Base-by-base conservation (phyloP, 2,113 vertebrate genomes). In the Bos indicus region DNA sequence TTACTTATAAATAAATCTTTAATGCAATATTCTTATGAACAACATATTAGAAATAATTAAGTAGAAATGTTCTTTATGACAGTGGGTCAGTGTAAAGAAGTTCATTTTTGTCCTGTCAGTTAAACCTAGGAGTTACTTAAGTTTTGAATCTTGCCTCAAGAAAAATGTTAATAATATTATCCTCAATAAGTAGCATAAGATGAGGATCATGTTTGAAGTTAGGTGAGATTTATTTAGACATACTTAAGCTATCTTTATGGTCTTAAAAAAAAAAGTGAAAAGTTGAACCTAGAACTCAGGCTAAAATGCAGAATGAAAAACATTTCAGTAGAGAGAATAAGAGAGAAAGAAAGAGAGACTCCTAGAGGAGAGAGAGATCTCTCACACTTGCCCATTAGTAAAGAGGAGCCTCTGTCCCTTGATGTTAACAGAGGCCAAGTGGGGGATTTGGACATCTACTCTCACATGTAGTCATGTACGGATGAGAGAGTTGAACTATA, bases 1-100 rank as follows among this genome's bases (percentile, higher is more conserved):
- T 57, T 78, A 91, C 40, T 88, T 85, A 74, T 25, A 71, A 7
- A 46, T 90, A 84, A 78, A 33, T 90, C 5, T 43, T 96, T 46
- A 46, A 71, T 71, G 2, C 7, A 54, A 71, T 5, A 59, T 51
- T 95, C 2, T 91, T 62, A 54, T 43, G 28, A 62, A 90, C 80
- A 81, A 67, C 5, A 19, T 25, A 57, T 23, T 88, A 77, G 30
- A 88, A 71, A 64, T 64, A 60, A 26, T 90, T 84, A 90, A 67
- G 9, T 5, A 85, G 19, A 77, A 25, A 52, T 51, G 12, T 64
- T 82, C 12, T 40, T 43, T 59, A 6, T n/a, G 21, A 26, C 1
- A 40, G 1, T 40, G 3, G 7, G 2, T 62, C 6, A 48, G 30
- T 26, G 2, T 90, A 40, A 90, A 7, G 16, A 25, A 62, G 7